Base-by-base conservation (phyloP, 2,888 invertebrate genomes). In the Perizoma flavofasciatum region DNA sequence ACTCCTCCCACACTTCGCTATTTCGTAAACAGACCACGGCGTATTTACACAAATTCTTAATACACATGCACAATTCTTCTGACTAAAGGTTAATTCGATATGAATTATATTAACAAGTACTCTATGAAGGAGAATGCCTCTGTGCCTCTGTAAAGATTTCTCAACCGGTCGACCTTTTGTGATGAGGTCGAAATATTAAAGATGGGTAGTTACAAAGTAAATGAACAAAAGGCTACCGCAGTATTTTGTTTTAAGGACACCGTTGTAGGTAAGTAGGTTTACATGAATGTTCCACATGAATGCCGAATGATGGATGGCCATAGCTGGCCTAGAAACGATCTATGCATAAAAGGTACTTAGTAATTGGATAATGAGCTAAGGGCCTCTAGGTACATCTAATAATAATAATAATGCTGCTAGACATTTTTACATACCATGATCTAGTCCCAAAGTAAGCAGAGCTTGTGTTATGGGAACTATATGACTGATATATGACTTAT, bases 181-280 rank as follows among this genome's bases (percentile, higher is more conserved):
- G 69, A 70, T 67, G 68, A 68, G 71, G 66, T 68, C 68, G 59
- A 68, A 69, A 68, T 68, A 66, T 66, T 66, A 68, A 71, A 70
- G 70, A 71, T 69, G 70, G 66, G 69, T 68, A 64, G 71, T 63
- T 65, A 65, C 67, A 66, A 64, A 70, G 69, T 68, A 67, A 66
- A 66, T 55, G 63, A 69, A 67, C 67, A 67, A 67, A 69, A 67
- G 67, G 61, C 63, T 65, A 60, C 63, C 62, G 22, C 22, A 57
- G 56, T 51, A 62, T 59, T 64, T 66, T 55, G 61, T 65, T 66
- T 67, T 56, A 63, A 66, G 69, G 69, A 69, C 66, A 54, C 11
- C 35, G 50, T 8, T 50, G 55, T 61, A 47, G 56, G 59, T 66
- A 61, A 60, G 65, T 67, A 61, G 63, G 50, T 49, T 52, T 58